Base-by-base conservation (phyloP, 2,888 invertebrate genomes). In the Parelbella ahira region DNA sequence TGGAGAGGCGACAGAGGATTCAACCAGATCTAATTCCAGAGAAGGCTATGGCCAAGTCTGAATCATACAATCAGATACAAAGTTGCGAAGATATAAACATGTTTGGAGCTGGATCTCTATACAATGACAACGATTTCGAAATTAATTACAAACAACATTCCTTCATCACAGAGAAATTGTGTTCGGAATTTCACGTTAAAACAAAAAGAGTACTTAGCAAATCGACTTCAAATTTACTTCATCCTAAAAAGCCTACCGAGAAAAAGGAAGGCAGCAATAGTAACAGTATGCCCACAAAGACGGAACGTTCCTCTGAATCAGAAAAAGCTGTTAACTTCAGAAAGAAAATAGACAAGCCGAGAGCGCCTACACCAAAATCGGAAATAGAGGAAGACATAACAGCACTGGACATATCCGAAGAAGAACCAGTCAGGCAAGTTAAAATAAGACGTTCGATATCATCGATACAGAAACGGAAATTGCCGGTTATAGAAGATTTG, bases 141-240 rank as follows among this genome's bases (percentile, higher is more conserved):
- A 84, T 88, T 4, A 86, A 86, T 56, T 86, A 68, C 51, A 88
- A 88, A 48, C 90, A 90, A 38, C 90, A 91, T 55, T 92, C 92
- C 0, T 92, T 88, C 50, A 92, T 92, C 23, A 92, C 92, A 6
- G 91, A 92, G 54, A 90, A 92, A 56, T 74, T 92, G 13, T 92
- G 91, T 68, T 90, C 91, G 2, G 92, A 92, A 68, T 92, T 92
- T 57, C 92, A 92, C 54, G 92, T 92, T 0, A 92, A 92, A 72
- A 92, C 92, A 3, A 91, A 92, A 58, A 83, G 89, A 51, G 88
- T 88, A 25, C 79, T 91, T 2, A 91, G 91, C 57, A 91, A 91
- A 63, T 91, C 91, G 2, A 91, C 91, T 0, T 90, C 90, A 1
- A 91, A 90, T 61, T 70, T 91, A 28, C 80, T 90, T 45, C 90